Evolutionary conservation across 1,140 invertebrate genomes (phyloP).

Genomic region (Drusus annulatus): DNA sequence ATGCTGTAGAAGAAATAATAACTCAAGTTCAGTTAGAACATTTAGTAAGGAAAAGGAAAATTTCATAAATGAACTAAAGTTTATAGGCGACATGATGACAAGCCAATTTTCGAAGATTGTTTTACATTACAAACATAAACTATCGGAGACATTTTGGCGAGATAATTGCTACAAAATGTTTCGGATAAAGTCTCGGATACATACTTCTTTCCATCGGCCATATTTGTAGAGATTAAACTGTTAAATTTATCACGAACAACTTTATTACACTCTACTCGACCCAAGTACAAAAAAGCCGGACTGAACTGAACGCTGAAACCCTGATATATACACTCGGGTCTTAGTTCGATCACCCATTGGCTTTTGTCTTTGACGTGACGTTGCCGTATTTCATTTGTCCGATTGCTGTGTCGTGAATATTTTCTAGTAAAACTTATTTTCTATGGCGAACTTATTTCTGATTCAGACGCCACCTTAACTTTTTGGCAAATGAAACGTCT

Average conservation of each 20-base stretch:
- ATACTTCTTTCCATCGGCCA: constrained; percentile 75
- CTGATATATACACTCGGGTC: constrained; percentile 2
- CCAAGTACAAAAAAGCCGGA: constrained; percentile 43
- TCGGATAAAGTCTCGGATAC: constrained; percentile 46
- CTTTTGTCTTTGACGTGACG: constrained; percentile 67
- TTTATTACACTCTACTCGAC: not conserved
- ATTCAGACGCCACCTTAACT: not conserved
- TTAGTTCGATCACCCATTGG: constrained; percentile 44
- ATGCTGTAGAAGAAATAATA: not conserved
- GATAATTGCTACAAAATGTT: not conserved
- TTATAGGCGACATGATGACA: constrained; percentile 68
- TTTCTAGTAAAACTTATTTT: constrained; percentile 46
- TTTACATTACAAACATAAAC: constrained; percentile 37
- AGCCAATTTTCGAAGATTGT: constrained; percentile 65
- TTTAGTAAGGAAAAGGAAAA: constrained; percentile 45
- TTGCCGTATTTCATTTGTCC: constrained; percentile 73
- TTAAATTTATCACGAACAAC: constrained; percentile 41
- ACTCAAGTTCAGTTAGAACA: constrained; percentile 1
- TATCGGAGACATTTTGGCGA: not conserved
- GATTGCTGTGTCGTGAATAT: constrained; percentile 55
- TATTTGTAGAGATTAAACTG: constrained; percentile 63
- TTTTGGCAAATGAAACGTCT: not conserved
- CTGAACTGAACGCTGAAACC: constrained; percentile 62
- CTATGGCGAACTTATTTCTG: constrained; percentile 13
- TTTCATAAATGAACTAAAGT: constrained; percentile 59